phyloP scores from a whole-genome alignment of 2,888 invertebrate species.

The Agrenia bidenticulata region DNA sequence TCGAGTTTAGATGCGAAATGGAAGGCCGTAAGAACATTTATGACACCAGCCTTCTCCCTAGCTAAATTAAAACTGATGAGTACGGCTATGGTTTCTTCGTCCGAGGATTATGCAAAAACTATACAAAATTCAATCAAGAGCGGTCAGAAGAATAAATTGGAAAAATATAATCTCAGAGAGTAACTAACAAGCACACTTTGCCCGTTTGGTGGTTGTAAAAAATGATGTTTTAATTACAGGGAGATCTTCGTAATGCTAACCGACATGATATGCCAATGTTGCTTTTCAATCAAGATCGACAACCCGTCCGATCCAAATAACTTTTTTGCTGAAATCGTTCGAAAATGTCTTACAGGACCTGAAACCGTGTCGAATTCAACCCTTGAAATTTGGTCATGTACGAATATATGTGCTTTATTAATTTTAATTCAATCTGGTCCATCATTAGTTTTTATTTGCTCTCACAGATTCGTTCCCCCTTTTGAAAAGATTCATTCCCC shows the following conservation, averaged over 20 bases:
- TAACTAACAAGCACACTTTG: conserved; percentile 9
- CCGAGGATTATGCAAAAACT: neutral
- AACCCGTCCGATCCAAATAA: conserved; percentile 16
- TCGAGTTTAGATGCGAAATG: conserved; percentile 40
- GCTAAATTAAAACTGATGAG: conserved; percentile 40
- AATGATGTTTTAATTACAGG: conserved; percentile 11
- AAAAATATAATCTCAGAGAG: conserved; percentile 31
- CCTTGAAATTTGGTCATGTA: conserved; percentile 21
- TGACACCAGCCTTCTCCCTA: conserved; percentile 31
- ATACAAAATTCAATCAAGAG: conserved; percentile 14
- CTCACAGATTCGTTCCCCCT: conserved; percentile 41
- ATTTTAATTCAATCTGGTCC: neutral
- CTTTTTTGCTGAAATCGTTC: conserved; percentile 26
- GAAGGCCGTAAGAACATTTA: conserved; percentile 28
- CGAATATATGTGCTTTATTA: conserved; percentile 10
- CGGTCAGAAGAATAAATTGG: neutral
- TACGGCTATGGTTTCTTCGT: conserved; percentile 28
- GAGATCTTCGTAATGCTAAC: conserved; percentile 37
- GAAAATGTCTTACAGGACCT: conserved; percentile 5
- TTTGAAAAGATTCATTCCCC: conserved; percentile 16
- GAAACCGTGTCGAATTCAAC: neutral
- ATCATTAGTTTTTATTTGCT: neutral
- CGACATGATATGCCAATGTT: conserved; percentile 28
- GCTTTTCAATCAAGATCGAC: conserved; percentile 34
- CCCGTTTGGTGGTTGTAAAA: neutral